Evolutionary conservation across 2,888 invertebrate species (phyloP), one percentile per base, ranked within the genome.

Genomic region (Gortyna flavago): DNA sequence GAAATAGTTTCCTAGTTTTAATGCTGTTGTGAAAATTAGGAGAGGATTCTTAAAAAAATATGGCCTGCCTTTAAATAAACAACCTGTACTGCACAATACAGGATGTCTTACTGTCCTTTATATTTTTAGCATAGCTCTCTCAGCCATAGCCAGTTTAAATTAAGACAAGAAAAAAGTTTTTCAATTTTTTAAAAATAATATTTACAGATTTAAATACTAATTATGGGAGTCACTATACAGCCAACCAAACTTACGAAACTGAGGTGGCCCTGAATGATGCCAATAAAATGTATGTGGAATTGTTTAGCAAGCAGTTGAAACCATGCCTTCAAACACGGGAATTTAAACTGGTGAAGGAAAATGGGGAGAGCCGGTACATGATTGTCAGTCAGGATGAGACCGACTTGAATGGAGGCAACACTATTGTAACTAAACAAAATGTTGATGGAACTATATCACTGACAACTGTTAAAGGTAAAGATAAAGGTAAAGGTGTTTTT

Each of bases 361-460:
- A 93, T 86, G 93, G 93, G 0, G 91, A 92, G 29, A 92, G 91
- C 65, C 91, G 93, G 62, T 96, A 94, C 84, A 90, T 96, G 68
- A 92, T 96, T 66, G 87, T 96, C 35, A 90, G 93, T 0, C 90
- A 93, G 51, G 92, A 93, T 2, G 90, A 90, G 8, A 70, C 89
- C 0, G 86, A 90, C 35, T 72, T 93, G 35, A 91, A 88, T 41
- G 82, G 83, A 6, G 89, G 89, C 65, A 78, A 59, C 66, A 88
- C 93, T 61, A 90, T 96, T 62, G 93, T 96, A 9, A 95, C 95
- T 1, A 96, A 94, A 85, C 95, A 96, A 86, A 95, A 95, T 79
- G 91, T 92, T 87, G 95, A 96, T 93, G 96, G 96, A 2, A 95
- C 96, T 83, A 94, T 96, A 86, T 95, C 95, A 38, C 88, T 96